Conservation (phyloP, 2,797 vertebrate species). For the Darevskia nairensis region DNA sequence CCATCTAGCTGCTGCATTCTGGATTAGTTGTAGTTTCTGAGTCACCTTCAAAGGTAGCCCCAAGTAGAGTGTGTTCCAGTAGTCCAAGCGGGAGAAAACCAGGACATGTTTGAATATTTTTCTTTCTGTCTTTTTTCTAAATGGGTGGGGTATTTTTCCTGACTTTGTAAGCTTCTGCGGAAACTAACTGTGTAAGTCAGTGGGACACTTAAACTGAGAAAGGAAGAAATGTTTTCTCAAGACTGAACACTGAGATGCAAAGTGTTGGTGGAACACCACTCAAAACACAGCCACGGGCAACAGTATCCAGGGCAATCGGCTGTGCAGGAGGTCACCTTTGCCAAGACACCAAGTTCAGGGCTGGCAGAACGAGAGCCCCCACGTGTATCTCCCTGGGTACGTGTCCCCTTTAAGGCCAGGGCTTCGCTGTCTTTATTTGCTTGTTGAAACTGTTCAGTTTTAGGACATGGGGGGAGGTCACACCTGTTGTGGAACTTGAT, state of each 20-base stretch:
- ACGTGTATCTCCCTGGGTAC: constrained; percentile 43
- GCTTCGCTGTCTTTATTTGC: constrained; percentile 80
- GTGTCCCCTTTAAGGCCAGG: constrained; percentile 79
- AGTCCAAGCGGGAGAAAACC: no score
- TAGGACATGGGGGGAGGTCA: constrained; percentile 98
- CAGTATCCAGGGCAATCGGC: not conserved
- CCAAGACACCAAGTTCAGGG: constrained; percentile 16
- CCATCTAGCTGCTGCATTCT: no score
- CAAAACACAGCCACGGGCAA: not conserved
- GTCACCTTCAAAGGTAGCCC: no score
- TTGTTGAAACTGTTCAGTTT: constrained; percentile 99
- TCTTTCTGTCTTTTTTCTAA: not conserved
- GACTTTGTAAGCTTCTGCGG: not conserved
- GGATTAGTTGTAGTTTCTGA: no score
- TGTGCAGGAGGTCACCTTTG: not conserved
- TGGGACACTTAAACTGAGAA: not conserved
- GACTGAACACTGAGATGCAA: not conserved
- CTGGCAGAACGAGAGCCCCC: not conserved
- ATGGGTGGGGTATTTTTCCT: not conserved
- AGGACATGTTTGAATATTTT: no score
- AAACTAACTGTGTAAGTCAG: not conserved
- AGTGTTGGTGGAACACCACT: not conserved
- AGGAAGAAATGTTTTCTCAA: constrained; percentile 16
- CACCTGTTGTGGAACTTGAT: constrained; percentile 99
- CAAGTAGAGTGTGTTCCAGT: no score